Base-by-base conservation (phyloP, 2,888 invertebrate species). In the Bhutanitis thaidina region DNA sequence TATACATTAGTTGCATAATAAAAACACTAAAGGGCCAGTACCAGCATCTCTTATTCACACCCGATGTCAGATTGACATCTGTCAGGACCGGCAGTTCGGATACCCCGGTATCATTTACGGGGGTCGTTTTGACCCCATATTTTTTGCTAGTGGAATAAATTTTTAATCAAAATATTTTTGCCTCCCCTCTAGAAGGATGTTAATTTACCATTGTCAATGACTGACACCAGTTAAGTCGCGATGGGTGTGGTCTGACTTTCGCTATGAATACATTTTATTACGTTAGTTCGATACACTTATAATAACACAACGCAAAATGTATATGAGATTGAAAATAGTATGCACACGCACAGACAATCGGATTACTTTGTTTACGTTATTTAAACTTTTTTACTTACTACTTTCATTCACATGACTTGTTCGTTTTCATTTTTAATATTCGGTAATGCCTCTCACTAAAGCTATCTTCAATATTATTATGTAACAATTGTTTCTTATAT, bases 131-230 rank as follows among this genome's bases (percentile, higher is more conserved):
- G 76, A 79, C 80, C 78, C 77, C 72, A 71, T 65, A 68, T 67
- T 72, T 68, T 69, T 65, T 56, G 63, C 75, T 74, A 74, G 80
- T 69, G 64, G 73, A 78, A 80, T 87, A 83, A 80, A 84, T 85
- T 86, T 86, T 86, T 88, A 87, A 88, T 88, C 87, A 86, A 86
- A 88, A 88, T 80, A 86, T 84, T 85, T 82, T 74, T 63, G 66
- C 62, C 69, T 65, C 68, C 77, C 81, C 69, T 75, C 67, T 58
- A 52, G 60, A 34, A 54, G 56, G 59, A 67, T 71, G 85, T 81
- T 82, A 82, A 85, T 86, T 81, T 77, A 62, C 69, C 69, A 80
- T 82, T 85, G 86, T 84, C 74, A 65, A 60, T 62, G 64, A 60
- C 62, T 74, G 77, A 73, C 76, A 74, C 62, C 71, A 84, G 82